phyloP scores from a whole-genome alignment of 2,113 vertebrate genomes.

The Taxidea taxus region DNA sequence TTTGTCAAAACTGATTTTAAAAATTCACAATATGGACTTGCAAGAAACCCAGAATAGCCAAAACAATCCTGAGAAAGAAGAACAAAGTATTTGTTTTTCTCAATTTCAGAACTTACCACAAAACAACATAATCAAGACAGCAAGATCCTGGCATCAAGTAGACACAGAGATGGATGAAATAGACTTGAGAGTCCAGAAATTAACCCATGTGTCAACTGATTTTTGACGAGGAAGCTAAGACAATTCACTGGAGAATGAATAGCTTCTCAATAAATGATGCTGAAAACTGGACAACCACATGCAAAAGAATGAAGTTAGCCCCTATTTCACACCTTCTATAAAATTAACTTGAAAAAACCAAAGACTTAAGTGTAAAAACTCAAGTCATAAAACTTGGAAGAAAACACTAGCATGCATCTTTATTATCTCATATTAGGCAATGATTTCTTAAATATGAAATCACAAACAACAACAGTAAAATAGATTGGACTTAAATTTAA shows the following conservation, averaged over 20 bases:
- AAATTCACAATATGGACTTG: not conserved
- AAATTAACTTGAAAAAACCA: not conserved
- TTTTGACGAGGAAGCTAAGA: not conserved
- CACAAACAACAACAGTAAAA: not conserved
- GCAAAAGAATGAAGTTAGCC: not conserved
- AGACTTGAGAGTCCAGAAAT: not conserved
- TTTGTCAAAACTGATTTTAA: conserved; percentile 35
- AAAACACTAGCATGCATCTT: not conserved
- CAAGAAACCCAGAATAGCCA: not conserved
- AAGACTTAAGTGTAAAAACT: not conserved
- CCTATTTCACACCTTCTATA: not conserved
- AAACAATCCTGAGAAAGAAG: not conserved
- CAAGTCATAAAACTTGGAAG: not conserved
- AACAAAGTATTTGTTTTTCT: not conserved
- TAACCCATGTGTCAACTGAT: not conserved
- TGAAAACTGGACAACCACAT: not conserved
- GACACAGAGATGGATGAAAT: not conserved
- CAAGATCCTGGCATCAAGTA: not conserved
- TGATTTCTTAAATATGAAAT: not conserved
- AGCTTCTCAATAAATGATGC: not conserved
- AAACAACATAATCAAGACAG: not conserved
- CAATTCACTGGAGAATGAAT: not conserved
- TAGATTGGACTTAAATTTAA: not conserved
- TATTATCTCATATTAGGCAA: not conserved
- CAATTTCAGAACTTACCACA: not conserved